Evolutionary conservation across 35 echinoderm and acorn worm species (phyloP), one percentile per base, ranked within the genome.

Genomic region (Diadema setosum): DNA sequence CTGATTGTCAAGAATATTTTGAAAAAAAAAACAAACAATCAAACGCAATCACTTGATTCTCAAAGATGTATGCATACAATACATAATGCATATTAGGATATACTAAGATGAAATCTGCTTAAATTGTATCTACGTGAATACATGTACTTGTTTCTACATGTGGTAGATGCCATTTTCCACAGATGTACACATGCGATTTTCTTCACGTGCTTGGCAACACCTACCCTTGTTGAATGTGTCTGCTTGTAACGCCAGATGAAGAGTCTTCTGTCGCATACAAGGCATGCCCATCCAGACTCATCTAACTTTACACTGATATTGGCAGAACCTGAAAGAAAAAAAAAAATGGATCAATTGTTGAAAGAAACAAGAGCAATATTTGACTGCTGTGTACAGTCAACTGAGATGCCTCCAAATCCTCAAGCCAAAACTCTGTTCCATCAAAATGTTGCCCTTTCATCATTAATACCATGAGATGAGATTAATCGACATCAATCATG

Each of bases 171-270:
- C n/a, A n/a, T n/a, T n/a, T n/a, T n/a, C n/a, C n/a, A n/a, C n/a
- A n/a, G n/a, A n/a, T n/a, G n/a, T n/a, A n/a, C n/a, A n/a, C n/a
- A n/a, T n/a, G n/a, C n/a, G n/a, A n/a, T n/a, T n/a, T n/a, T n/a
- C n/a, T n/a, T n/a, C n/a, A n/a, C n/a, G n/a, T n/a, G n/a, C n/a
- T n/a, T n/a, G n/a, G n/a, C n/a, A n/a, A n/a, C n/a, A 67, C 35
- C 21, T 85, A 99, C 96, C 87, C 80, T 85, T 42, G 89, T 57
- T 43, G 85, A n/a, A 27, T 88, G 91, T 25, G 89, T 87, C 58
- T 99, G 92, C 82, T 94, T 92, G 81, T 92, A 99, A 20, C 90
- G 27, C 96, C 96, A 99, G 2, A 99, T 88, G 58, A 99, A 99
- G 5, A 99, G 76, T 57, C 90, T 88, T n/a, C 96, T 81, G 4